Conservation (phyloP, 2,113 vertebrate species). For the Podilymbus podiceps region DNA sequence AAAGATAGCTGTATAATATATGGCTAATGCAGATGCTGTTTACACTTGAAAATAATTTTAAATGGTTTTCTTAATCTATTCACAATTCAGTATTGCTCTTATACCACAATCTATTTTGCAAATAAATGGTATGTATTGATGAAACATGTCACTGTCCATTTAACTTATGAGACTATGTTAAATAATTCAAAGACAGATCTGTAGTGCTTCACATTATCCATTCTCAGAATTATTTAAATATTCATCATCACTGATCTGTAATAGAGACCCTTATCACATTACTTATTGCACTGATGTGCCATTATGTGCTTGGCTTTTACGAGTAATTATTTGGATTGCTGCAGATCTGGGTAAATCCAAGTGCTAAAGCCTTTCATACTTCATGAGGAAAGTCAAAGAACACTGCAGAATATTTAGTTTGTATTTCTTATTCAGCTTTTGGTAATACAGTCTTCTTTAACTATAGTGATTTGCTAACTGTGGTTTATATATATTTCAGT, state of each 20-base stretch:
- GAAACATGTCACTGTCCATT: not conserved
- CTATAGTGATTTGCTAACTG: not conserved
- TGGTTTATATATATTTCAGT: constrained; percentile 80
- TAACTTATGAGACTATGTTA: not conserved
- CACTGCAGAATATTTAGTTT: not conserved
- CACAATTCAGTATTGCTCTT: not conserved
- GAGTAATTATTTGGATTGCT: not conserved
- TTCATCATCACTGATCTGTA: not conserved
- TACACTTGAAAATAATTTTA: not conserved
- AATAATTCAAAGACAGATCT: not conserved
- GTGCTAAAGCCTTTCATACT: not conserved
- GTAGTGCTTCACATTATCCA: not conserved
- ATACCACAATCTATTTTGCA: not conserved
- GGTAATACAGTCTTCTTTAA: not conserved
- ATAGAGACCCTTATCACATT: not conserved
- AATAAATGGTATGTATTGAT: not conserved
- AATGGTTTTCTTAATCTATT: not conserved
- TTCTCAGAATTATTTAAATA: not conserved
- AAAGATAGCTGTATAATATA: not conserved
- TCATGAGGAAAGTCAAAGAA: not conserved
- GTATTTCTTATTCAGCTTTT: not conserved
- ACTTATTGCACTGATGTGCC: not conserved
- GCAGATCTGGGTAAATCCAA: not conserved
- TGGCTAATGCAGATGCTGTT: not conserved
- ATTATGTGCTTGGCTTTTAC: not conserved